Evolutionary conservation across 2,113 vertebrate species (phyloP), one percentile per base, ranked within the genome.

Genomic region (Eretmochelys imbricata): DNA sequence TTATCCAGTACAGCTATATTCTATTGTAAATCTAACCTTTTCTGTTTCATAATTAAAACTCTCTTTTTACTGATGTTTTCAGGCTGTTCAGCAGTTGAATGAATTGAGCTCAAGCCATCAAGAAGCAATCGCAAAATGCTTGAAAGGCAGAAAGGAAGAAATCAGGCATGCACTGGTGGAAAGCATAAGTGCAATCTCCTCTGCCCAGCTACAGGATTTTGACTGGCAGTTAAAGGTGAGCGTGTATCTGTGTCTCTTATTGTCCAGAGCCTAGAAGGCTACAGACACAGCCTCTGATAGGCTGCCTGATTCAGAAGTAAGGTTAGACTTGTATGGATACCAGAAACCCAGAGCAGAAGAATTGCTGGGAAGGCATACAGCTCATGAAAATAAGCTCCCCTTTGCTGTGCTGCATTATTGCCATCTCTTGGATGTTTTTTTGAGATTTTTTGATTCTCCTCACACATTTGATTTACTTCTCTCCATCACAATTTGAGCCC

Each of bases 161-260:
- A 98, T 99, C 93, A 98, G 95, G 38, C 97, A 96, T 17, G 98
- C 98, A 5, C 97, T 99, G 16, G 94, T 99, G 94, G 98, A 98
- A 95, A 98, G 96, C 95, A 99, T 99, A 91, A 98, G 98, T 91
- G 97, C 89, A 49, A 99, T 99, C 92, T 99, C 99, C 49, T 99
- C 98, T 92, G 97, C 99, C 3, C 98, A 98, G 50, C 98, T 99
- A 51, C 98, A 99, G 92, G 99, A 99, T 98, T 99, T 99, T 96
- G 99, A 99, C 97, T 99, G 99, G 99, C 99, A 99, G 91, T 97
- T 99, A 84, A 99, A 99, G 99, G 99, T 99, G 88, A 98, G 92
- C 89, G 2, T 13, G 2, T 59, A 90, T 42, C 19, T 25, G 22
- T 89, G 27, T 35, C 55, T 19, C 46, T 89, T 5, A 54, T 76